phyloP scores from a whole-genome alignment of 2,888 invertebrate species.

The Dusona sp. region DNA sequence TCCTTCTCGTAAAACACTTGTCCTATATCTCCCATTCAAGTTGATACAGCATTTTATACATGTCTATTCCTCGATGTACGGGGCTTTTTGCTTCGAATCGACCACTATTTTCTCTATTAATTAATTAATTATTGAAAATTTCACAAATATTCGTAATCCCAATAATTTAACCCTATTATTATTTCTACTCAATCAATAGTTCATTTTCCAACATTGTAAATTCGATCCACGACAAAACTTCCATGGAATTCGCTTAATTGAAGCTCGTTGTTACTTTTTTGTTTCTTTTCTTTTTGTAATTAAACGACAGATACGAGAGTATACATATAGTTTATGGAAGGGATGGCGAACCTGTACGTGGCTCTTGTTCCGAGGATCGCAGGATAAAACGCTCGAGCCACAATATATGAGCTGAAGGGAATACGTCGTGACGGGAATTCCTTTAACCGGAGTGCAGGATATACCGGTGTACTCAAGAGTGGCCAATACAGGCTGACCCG shows the following conservation, averaged over 20 bases:
- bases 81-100: not conserved
- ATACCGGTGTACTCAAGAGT: conserved; percentile 91
- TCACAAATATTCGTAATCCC: not conserved
- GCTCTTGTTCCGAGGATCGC: conserved; percentile 87
- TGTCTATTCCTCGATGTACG: not conserved
- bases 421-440: conserved; percentile 86
- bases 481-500: conserved; percentile 90
- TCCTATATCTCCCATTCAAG: conserved; percentile 23
- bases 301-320: not conserved
- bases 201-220: not conserved
- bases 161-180: too few species aligned
- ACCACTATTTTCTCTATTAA: not conserved
- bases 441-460: conserved; percentile 86
- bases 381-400: conserved; percentile 90
- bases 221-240: not conserved
- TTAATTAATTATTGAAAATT: not conserved
- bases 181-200: not conserved
- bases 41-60: not conserved
- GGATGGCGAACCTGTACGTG: conserved; percentile 84
- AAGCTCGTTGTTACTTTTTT: not conserved
- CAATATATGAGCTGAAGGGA: conserved; percentile 91
- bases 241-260: not conserved
- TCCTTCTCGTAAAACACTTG: conserved; percentile 63
- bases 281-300: not conserved
- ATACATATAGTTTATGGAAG: not conserved